These are phyloP conservation scores for Polydrusus cervinus DNA, from an alignment of 2,888 invertebrate species.

Conservation along the genomic window DNA sequence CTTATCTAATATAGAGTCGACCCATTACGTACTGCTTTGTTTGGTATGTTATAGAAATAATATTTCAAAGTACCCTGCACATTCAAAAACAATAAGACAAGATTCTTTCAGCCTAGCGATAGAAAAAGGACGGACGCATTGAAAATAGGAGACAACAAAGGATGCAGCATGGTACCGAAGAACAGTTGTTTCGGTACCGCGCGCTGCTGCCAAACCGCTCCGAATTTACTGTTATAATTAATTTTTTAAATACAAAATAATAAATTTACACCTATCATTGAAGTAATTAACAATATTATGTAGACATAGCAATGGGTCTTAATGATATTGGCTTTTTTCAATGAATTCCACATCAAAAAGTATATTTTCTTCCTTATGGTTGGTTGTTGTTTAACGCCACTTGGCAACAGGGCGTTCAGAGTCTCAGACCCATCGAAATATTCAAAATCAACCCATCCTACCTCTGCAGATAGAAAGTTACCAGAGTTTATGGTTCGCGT, in stretches of 20 bases:
- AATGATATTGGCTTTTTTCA: no score
- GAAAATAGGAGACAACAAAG: slow-evolving; percentile 38
- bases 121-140: slow-evolving; percentile 39
- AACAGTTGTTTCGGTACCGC: slow-evolving; percentile 47
- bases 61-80: neutral
- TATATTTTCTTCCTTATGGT: neutral
- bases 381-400: neutral
- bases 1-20: no score
- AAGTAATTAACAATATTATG: no score
- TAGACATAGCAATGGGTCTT: no score
- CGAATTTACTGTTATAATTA: neutral
- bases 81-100: slow-evolving; percentile 25
- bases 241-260: neutral
- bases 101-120: slow-evolving; percentile 36
- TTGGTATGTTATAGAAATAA: no score
- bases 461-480: slow-evolving; percentile 51
- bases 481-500: slow-evolving; percentile 39
- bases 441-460: slow-evolving; percentile 46
- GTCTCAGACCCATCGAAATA: slow-evolving; percentile 47
- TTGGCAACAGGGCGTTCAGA: slow-evolving; percentile 34
- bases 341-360: no score
- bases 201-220: slow-evolving; percentile 14
- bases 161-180: slow-evolving; percentile 38
- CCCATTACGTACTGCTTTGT: no score
- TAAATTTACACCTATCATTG: neutral